These are phyloP conservation scores for Bubo scandiacus DNA, from an alignment of 2,113 vertebrate species.

Conservation along the genomic window DNA sequence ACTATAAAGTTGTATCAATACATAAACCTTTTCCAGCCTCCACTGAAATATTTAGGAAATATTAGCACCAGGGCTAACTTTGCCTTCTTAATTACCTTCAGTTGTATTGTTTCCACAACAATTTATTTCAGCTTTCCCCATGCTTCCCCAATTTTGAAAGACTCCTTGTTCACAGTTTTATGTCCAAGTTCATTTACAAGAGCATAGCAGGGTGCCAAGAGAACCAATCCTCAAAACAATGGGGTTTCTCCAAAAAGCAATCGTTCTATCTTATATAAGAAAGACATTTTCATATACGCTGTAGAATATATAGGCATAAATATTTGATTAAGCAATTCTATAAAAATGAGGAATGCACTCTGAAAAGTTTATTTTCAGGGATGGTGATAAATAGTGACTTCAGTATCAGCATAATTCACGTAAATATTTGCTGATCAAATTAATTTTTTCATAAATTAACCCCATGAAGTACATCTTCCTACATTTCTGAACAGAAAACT, in stretches of 20 bases:
- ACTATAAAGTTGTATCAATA: not conserved
- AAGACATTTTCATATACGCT: not conserved
- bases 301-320: not conserved
- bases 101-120: not conserved
- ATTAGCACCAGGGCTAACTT: not conserved
- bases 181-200: not conserved
- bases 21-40: not conserved
- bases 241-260: not conserved
- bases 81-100: not conserved
- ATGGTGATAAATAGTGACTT: not conserved
- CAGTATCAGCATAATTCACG: not conserved
- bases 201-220: not conserved
- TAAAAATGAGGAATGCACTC: not conserved
- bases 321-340: not conserved
- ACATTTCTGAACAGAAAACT: not conserved
- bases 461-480: not conserved
- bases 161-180: not conserved
- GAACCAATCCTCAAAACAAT: not conserved
- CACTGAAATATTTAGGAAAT: not conserved
- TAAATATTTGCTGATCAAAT: not conserved
- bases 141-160: not conserved
- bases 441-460: not conserved
- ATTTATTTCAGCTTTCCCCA: not conserved
- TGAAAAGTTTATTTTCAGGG: not conserved
- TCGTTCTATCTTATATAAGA: not conserved